Evolutionary conservation across 2,113 vertebrate species (phyloP), one percentile per base, ranked within the genome.

Genomic region (Catharus fuscescens): DNA sequence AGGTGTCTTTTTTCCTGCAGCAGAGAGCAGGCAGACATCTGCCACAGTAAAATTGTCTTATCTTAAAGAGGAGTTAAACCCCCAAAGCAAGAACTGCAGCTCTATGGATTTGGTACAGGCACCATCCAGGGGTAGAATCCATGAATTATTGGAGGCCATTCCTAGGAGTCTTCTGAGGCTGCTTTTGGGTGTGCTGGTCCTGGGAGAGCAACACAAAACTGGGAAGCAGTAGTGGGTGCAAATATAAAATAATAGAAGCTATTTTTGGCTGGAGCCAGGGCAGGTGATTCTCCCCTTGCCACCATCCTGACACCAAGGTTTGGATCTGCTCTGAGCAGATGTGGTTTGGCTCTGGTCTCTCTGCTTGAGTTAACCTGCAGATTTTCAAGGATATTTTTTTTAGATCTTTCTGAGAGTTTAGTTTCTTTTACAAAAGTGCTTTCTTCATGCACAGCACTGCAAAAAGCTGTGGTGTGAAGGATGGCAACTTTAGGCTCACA

Each of bases 121-220:
- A 44, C 8, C 12, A 4, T 21, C 4, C 23, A 23, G 28, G 25
- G 53, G 15, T 28, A 6, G 16, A 48, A 71, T 56, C 9, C 1
- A 2, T 19, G 34, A 19, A 6, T 42, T 3, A 0, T 34, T 3
- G 0, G 19, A 3, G 6, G 9, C 8, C 6, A 10, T 40, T 57
- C 48, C 28, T n/a, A 1, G 3, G 10, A 25, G 3, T 13, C 11
- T 69, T 34, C 42, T 26, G 48, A 19, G 32, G 28, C 4, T 56
- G 53, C 9, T 38, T 18, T 42, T 12, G 18, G 29, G 7, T 34
- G 12, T 32, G 34, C 17, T 84, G 74, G 1, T 31, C 1, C 16
- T 16, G 23, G 36, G 45, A 44, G 38, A 29, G 62, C 57, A 76
- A 34, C 65, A 28, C 57, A 16, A 40, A 81, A 28, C 62, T 92